Evolutionary conservation across 2,113 vertebrate species (phyloP).

Genomic region (Bos indicus): DNA sequence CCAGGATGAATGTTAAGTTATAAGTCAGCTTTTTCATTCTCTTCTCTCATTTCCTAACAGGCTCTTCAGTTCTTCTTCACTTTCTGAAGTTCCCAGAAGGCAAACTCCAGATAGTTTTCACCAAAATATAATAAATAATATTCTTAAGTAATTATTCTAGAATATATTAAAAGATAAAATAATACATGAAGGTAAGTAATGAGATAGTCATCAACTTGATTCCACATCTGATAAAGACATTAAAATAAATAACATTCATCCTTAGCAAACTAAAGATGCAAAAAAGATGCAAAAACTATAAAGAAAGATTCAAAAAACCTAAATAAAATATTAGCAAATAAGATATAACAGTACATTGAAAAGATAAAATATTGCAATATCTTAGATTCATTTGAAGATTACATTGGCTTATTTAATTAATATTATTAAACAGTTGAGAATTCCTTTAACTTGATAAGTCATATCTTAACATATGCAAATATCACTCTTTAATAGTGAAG

Average conservation of each 20-base stretch:
- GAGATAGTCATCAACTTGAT: not conserved
- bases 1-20: not conserved
- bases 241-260: not conserved
- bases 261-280: not conserved
- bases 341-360: not conserved
- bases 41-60: not conserved
- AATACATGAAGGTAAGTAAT: not conserved
- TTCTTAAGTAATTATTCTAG: not conserved
- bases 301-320: not conserved
- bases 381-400: not conserved
- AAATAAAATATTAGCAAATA: not conserved
- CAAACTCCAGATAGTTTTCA: not conserved
- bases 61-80: not conserved
- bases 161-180: not conserved
- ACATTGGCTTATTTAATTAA: not conserved
- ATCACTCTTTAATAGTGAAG: not conserved
- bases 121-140: not conserved
- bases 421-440: not conserved
- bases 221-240: not conserved
- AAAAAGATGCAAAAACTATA: not conserved
- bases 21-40: not conserved
- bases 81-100: not conserved
- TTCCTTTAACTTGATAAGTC: not conserved
- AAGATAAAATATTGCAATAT: not conserved
- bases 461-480: not conserved